phyloP scores from a whole-genome alignment of 2,888 invertebrate genomes.

The Ctenicera cuprea region DNA sequence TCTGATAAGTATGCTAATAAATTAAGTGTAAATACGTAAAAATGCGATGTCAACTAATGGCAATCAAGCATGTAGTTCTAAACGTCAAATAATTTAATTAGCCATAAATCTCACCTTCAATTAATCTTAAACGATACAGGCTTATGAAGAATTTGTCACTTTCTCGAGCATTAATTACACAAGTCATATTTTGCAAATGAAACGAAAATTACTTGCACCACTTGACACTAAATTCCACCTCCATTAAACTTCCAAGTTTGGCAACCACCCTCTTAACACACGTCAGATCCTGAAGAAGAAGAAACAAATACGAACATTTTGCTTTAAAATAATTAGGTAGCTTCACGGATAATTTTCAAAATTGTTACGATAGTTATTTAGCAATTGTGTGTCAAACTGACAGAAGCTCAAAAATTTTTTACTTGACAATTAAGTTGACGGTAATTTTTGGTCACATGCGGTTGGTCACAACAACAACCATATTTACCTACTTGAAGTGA shows the following conservation, averaged over 20 bases:
- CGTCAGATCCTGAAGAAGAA: neutral
- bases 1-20: conserved; percentile 31
- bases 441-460: too few species aligned
- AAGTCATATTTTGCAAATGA: conserved; percentile 31
- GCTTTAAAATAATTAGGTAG: neutral
- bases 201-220: conserved; percentile 14
- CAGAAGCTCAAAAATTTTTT: conserved; percentile 23
- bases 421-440: neutral
- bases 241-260: conserved; percentile 17
- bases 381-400: conserved; percentile 39
- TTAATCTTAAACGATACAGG: conserved; percentile 16
- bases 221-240: conserved; percentile 32
- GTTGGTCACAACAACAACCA: too few species aligned
- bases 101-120: conserved; percentile 24
- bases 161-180: conserved; percentile 12
- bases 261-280: conserved; percentile 10
- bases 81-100: neutral
- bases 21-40: conserved; percentile 38
- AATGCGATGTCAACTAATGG: conserved; percentile 37
- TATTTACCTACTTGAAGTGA: too few species aligned
- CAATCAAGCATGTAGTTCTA: conserved; percentile 25
- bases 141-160: neutral
- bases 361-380: conserved; percentile 20
- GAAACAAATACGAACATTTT: conserved; percentile 9
- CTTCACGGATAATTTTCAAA: conserved; percentile 34